Evolutionary conservation across 2,113 vertebrate genomes (phyloP).

Genomic region (Oryzias woworae): DNA sequence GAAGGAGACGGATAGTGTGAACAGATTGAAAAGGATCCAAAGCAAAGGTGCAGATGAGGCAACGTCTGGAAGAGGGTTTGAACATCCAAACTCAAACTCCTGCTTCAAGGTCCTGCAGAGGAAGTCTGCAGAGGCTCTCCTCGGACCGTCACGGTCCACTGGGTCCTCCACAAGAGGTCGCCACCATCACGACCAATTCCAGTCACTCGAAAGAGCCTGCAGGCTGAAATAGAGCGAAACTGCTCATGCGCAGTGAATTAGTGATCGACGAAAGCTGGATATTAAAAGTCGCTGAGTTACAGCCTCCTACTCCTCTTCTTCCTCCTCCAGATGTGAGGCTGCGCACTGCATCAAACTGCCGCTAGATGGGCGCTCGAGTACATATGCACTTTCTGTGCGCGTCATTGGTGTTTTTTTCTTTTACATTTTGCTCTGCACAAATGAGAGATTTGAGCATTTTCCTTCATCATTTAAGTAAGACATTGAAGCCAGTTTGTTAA

Average conservation of each 20-base stretch:
- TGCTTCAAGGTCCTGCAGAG: background rate
- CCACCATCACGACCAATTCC: conserved; percentile 36
- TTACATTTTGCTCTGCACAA: too few relatives aligned
- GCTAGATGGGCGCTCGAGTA: conserved; percentile 47
- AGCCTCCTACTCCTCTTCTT: background rate
- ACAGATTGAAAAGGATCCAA: background rate
- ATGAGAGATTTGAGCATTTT: too few relatives aligned
- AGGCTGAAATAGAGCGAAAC: background rate
- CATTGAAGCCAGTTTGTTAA: too few relatives aligned
- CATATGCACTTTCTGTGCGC: background rate
- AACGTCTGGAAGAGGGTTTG: conserved; percentile 20
- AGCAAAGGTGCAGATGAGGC: conserved; percentile 18
- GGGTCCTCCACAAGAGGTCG: conserved; percentile 70
- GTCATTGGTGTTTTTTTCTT: background rate
- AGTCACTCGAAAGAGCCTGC: conserved; percentile 1
- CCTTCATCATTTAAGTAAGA: too few relatives aligned
- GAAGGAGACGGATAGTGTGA: too few relatives aligned
- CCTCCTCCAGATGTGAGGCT: conserved; percentile 43
- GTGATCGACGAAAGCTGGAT: conserved; percentile 22
- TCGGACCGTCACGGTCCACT: conserved; percentile 3
- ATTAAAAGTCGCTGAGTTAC: conserved; percentile 35
- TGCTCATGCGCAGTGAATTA: background rate
- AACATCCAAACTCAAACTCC: background rate
- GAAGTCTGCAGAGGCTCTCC: background rate
- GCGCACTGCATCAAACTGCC: conserved; percentile 19